Base-by-base conservation (phyloP, 2,888 invertebrate genomes). In the Apodemia hepburni region DNA sequence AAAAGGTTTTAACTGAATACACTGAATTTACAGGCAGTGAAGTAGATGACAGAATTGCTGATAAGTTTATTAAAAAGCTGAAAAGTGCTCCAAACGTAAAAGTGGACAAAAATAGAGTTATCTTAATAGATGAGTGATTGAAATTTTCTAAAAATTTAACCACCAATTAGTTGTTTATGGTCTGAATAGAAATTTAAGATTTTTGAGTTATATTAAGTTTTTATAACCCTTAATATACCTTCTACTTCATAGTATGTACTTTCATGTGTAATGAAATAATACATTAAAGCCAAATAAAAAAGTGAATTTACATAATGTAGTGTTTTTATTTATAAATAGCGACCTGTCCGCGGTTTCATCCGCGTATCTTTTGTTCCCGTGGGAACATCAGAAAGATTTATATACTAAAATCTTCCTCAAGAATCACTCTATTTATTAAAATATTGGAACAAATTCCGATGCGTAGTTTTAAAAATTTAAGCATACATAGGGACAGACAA, bases 21-120 rank as follows among this genome's bases (percentile, higher is more conserved):
- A 77, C 87, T 45, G 88, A 90, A 72, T 82, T 85, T 33, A 92
- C 92, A 22, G 85, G 91, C 1, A 74, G 81, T 58, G 93, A 93
- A 61, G 83, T 93, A 6, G 86, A 93, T 65, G 94, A 94, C 68
- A 94, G 95, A 75, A 93, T 95, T 71, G 85, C 93, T 60, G 94
- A 94, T 69, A 95, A 95, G 76, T 95, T 96, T 75, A 93, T 93
- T 47, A 96, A 96, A 73, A 95, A 94, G 75, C 74, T 97, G 18
- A 93, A 92, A 65, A 95, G 95, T 81, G 92, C 94, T 33, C 85
- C 93, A n/a, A 93, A 93, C 73, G 84, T 96, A 59, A 84, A 89
- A 71, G 85, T 96, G 62, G 92, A 92, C 60, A 93, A 94, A 70
- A 93, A 95, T 73, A 89, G 92, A 78, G 94, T 94, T n/a, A 70